Percentiles rank a stretch among this genome's conserved stretches.
Conservation (phyloP, 2,888 invertebrate species). For the Limenitis camilla region DNA sequence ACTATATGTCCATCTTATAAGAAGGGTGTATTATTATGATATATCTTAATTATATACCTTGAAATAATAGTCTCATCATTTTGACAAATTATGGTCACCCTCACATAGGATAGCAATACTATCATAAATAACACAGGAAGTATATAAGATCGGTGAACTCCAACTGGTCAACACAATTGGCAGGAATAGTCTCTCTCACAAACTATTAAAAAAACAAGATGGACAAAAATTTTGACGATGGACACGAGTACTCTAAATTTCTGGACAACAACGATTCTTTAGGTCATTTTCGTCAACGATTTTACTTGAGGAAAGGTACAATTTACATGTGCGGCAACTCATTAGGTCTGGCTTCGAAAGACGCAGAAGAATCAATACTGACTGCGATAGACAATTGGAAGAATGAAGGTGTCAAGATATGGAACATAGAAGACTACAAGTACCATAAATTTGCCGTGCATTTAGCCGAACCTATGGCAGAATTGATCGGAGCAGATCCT, state of each 20-base stretch:
- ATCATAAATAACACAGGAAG: neutral
- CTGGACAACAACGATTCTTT: constrained; percentile 53
- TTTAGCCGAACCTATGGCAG: constrained; percentile 49
- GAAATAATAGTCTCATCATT: too few relatives aligned
- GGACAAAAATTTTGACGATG: too few relatives aligned
- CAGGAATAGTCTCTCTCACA: neutral
- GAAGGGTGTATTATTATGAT: too few relatives aligned
- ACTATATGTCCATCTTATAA: too few relatives aligned
- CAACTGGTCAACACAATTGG: neutral
- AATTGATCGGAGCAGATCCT: constrained; percentile 46
- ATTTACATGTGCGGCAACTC: constrained; percentile 63
- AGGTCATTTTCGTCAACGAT: constrained; percentile 46
- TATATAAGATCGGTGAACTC: neutral
- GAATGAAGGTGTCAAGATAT: constrained; percentile 48
- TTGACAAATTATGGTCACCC: neutral
- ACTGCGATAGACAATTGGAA: constrained; percentile 48
- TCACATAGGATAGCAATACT: neutral
- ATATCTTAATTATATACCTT: too few relatives aligned
- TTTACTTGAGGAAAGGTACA: constrained; percentile 41
- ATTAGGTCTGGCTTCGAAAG: constrained; percentile 52
- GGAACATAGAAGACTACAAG: constrained; percentile 46
- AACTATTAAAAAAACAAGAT: neutral
- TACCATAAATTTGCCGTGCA: constrained; percentile 45
- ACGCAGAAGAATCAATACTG: constrained; percentile 43
- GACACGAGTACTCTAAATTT: constrained; percentile 38